These are phyloP conservation scores for Limnodromus scolopaceus DNA, from an alignment of 2,797 vertebrate species.

Conservation along the genomic window DNA sequence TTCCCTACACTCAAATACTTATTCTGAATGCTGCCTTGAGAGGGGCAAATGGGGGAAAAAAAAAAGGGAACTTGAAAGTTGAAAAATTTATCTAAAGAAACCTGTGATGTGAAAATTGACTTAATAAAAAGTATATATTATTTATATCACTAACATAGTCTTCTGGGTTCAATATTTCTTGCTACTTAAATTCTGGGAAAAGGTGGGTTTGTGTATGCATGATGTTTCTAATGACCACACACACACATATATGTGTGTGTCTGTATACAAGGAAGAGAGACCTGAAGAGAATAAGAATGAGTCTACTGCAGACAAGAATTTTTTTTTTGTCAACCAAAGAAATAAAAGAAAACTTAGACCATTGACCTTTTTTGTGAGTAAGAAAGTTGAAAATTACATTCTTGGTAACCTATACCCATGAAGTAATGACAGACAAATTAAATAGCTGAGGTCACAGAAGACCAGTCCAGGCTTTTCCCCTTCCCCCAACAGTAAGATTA, in stretches of 20 bases:
- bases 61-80: slow-evolving; percentile 17
- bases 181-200: slow-evolving; percentile 26
- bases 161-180: slow-evolving; percentile 4
- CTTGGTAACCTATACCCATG: slow-evolving; percentile 40
- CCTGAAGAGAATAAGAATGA: background rate
- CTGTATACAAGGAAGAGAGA: background rate
- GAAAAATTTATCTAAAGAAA: slow-evolving; percentile 44
- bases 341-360: background rate
- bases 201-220: background rate
- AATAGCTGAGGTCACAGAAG: slow-evolving; percentile 35
- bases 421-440: slow-evolving; percentile 63
- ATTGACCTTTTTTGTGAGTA: background rate
- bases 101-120: slow-evolving; percentile 45
- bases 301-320: background rate
- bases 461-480: slow-evolving; percentile 12
- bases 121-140: slow-evolving; percentile 23
- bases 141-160: slow-evolving; percentile 13
- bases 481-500: background rate
- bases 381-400: background rate
- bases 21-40: slow-evolving; percentile 18
- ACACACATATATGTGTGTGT: background rate
- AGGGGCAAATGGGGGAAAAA: background rate
- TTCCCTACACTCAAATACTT: slow-evolving; percentile 14
- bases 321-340: slow-evolving; percentile 31
- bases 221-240: background rate